Percentiles rank a stretch among this genome's conserved stretches.
Evolutionary conservation across 2,888 invertebrate species (phyloP).

Genomic region (Buathra laborator): DNA sequence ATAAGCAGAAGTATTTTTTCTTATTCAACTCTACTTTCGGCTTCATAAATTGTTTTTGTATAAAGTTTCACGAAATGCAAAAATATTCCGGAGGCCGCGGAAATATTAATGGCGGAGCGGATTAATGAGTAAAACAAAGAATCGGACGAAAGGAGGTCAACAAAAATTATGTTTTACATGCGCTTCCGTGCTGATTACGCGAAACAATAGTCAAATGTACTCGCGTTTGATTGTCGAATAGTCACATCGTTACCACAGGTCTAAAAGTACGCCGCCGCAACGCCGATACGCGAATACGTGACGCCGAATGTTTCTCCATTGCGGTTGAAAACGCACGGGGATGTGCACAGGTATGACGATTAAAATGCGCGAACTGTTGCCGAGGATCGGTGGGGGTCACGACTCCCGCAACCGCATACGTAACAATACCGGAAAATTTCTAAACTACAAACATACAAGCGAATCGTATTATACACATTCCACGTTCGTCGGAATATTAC

Average conservation of each 20-base stretch:
- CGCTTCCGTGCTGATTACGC: background rate
- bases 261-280: constrained; percentile 8
- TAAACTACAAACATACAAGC: background rate
- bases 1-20: no score
- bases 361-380: constrained; percentile 29
- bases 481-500: background rate
- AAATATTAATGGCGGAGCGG: background rate
- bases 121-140: background rate
- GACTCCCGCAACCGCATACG: constrained; percentile 1
- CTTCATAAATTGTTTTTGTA: no score
- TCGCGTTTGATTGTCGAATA: constrained; percentile 23
- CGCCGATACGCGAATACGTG: constrained; percentile 20
- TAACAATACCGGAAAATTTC: constrained; percentile 7
- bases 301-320: constrained; percentile 2
- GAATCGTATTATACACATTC: background rate
- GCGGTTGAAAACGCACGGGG: background rate
- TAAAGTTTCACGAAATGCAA: background rate
- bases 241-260: background rate
- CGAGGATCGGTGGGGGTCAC: background rate
- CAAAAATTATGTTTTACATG: background rate
- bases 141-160: constrained; percentile 26
- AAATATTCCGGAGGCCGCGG: background rate
- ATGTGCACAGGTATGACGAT: constrained; percentile 4
- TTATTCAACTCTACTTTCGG: no score
- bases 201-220: constrained; percentile 13